Conservation (phyloP, 1,140 invertebrate species). For the Drosophila pseudoananassae region DNA sequence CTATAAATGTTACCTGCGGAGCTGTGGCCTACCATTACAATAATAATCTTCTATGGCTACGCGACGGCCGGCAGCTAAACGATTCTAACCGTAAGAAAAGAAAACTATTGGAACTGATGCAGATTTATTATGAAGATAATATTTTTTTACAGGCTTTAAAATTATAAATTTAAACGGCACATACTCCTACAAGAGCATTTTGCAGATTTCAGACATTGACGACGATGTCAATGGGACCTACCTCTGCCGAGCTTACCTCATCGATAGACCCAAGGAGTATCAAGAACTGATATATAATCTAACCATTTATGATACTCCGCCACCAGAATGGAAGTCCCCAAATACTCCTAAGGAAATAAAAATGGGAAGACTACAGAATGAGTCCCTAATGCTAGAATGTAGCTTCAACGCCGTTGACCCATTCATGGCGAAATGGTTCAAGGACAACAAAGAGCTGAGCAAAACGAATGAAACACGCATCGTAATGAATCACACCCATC, state of each 20-base stretch:
- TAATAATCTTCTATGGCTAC: conserved; percentile 84
- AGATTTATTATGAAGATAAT: too few relatives aligned
- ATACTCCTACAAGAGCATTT: conserved; percentile 65
- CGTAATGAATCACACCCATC: conserved; percentile 75
- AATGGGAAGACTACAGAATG: conserved; percentile 76
- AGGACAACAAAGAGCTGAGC: conserved; percentile 68
- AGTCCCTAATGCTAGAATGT: conserved; percentile 82
- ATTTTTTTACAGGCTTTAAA: conserved; percentile 28
- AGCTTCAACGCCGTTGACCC: conserved; percentile 83
- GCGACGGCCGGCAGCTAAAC: conserved; percentile 44
- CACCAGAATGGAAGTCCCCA: conserved; percentile 66
- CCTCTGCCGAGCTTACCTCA: conserved; percentile 64
- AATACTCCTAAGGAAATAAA: conserved; percentile 68
- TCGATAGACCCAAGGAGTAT: conserved; percentile 22
- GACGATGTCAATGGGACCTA: conserved; percentile 68
- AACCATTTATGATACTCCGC: conserved; percentile 62
- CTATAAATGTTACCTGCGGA: conserved; percentile 85
- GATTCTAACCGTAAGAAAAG: conserved; percentile 26
- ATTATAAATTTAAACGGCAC: conserved; percentile 36
- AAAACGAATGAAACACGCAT: conserved; percentile 82
- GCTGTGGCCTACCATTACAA: conserved; percentile 86
- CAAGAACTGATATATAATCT: conserved; percentile 57
- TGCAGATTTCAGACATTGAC: conserved; percentile 56
- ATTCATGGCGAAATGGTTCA: conserved; percentile 84
- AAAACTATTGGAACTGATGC: too few relatives aligned